Percentiles rank a stretch among this genome's conserved stretches.
phyloP scores from a whole-genome alignment of 35 echinoderm and acorn worm genomes.

The Strongylocentrotus purpuratus region DNA sequence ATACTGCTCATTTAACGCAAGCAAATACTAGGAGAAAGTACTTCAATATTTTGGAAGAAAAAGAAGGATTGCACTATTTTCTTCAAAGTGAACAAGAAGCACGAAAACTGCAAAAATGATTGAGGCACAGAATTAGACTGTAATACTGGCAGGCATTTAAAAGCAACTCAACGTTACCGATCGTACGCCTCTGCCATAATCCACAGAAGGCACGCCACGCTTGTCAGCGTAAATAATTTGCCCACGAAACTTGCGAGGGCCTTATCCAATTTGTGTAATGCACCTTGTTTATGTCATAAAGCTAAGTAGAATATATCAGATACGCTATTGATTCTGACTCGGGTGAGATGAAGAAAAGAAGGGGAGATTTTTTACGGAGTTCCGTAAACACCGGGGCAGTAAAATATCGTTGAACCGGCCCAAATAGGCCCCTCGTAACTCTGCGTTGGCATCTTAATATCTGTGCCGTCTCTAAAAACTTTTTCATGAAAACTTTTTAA shows the following conservation, averaged over 20 bases:
- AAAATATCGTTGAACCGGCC: background rate
- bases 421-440: background rate
- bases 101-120: background rate
- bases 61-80: background rate
- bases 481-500: background rate
- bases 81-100: background rate
- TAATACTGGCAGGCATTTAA: background rate
- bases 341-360: background rate
- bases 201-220: background rate
- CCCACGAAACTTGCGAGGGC: background rate
- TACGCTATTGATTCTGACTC: background rate
- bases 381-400: background rate
- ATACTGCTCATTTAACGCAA: too few relatives aligned
- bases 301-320: background rate
- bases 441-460: background rate
- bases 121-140: background rate
- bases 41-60: too few relatives aligned
- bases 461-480: background rate
- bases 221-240: conserved; percentile 38
- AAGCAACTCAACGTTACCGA: background rate
- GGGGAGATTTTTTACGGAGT: background rate
- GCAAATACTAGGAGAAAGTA: too few relatives aligned
- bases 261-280: conserved; percentile 48
- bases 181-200: background rate
- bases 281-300: conserved; percentile 34